These are phyloP conservation scores for Drosophila melanocephala DNA, from an alignment of 2,888 invertebrate species.

Conservation along the genomic window DNA sequence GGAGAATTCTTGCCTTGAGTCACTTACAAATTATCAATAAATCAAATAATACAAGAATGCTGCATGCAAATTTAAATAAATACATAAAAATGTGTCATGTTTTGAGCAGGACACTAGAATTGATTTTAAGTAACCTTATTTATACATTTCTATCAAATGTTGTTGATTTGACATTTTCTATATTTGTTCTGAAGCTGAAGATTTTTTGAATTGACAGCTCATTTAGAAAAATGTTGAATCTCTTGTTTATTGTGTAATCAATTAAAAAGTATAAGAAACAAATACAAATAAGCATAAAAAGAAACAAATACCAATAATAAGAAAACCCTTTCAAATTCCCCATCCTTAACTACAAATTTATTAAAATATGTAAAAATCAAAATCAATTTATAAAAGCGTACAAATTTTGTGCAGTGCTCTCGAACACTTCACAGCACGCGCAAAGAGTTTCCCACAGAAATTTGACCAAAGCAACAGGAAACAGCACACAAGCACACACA, in stretches of 20 bases:
- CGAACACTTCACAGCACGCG: conserved; percentile 46
- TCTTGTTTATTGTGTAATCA: not conserved
- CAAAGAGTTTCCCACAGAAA: conserved; percentile 34
- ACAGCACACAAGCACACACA: conserved; percentile 14
- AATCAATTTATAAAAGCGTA: not conserved
- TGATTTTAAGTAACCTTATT: not conserved
- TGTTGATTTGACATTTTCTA: too few relatives aligned
- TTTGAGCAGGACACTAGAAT: not conserved
- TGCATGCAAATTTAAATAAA: not conserved
- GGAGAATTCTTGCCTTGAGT: not conserved
- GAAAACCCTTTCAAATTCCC: not conserved
- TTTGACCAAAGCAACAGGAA: conserved; percentile 64
- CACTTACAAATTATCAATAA: not conserved
- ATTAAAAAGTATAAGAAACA: not conserved
- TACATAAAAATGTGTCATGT: not conserved
- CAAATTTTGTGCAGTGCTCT: conserved; percentile 38
- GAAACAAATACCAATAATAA: not conserved
- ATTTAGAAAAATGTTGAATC: not conserved
- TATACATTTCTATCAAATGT: not conserved
- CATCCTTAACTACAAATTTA: not conserved
- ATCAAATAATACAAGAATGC: not conserved
- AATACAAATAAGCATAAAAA: not conserved
- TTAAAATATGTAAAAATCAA: not conserved
- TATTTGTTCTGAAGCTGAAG: too few relatives aligned
- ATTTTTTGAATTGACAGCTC: not conserved